These are phyloP conservation scores for Thamnophis sirtalis DNA, from an alignment of 2,113 vertebrate species.

Conservation along the genomic window DNA sequence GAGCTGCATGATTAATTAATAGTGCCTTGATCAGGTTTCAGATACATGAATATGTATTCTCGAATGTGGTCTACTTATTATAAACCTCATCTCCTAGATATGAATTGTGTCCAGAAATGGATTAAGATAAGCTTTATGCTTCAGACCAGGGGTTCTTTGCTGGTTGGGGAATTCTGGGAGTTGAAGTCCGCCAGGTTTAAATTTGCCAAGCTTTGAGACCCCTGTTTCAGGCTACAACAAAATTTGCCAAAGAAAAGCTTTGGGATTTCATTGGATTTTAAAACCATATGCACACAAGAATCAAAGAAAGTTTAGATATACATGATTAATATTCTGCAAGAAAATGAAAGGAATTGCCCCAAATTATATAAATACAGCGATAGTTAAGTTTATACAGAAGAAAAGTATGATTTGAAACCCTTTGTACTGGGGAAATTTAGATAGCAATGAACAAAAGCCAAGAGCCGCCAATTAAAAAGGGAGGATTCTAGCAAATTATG, in stretches of 20 bases:
- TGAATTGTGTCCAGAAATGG: neutral
- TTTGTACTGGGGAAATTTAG: neutral
- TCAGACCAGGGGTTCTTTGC: neutral
- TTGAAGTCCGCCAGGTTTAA: no score
- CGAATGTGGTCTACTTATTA: neutral
- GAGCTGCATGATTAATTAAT: neutral
- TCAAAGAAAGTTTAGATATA: neutral
- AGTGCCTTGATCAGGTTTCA: neutral
- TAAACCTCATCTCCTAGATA: neutral
- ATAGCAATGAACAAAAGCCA: neutral
- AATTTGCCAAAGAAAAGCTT: neutral
- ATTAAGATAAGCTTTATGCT: neutral
- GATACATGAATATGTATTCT: neutral
- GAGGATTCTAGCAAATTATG: neutral
- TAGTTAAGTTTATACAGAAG: neutral
- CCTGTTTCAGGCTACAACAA: neutral
- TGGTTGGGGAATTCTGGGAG: no score
- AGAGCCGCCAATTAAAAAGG: neutral
- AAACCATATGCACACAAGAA: neutral
- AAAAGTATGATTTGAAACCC: neutral
- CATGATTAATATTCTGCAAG: neutral
- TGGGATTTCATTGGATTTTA: neutral
- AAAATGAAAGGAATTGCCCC: neutral
- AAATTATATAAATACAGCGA: neutral
- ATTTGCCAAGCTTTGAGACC: no score